Evolutionary conservation across 2,888 invertebrate genomes (phyloP).

Genomic region (Hypomecis punctinalis): DNA sequence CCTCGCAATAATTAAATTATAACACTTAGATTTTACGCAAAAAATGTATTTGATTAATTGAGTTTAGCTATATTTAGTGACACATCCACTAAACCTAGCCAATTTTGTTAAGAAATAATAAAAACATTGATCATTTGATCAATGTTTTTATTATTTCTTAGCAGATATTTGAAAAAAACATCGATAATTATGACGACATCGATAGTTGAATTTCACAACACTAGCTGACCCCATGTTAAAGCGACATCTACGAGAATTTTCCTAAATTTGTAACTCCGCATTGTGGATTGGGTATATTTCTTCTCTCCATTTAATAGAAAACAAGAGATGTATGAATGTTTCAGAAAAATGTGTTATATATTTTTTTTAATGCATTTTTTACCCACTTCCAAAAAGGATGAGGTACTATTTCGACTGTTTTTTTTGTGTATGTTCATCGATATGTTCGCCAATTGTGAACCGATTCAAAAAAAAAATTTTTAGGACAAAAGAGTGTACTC

Average conservation of each 20-base stretch:
- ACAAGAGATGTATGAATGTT: background rate
- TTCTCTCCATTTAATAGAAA: background rate
- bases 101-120: background rate
- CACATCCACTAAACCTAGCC: background rate
- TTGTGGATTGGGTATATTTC: slow-evolving; percentile 3
- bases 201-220: slow-evolving; percentile 27
- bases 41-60: background rate
- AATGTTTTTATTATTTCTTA: too few relatives aligned
- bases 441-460: too few relatives aligned
- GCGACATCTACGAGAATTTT: slow-evolving; percentile 26
- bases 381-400: too few relatives aligned
- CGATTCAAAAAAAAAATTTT: too few relatives aligned
- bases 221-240: slow-evolving; percentile 24
- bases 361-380: too few relatives aligned
- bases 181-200: slow-evolving; percentile 32
- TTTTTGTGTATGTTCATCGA: too few relatives aligned
- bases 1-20: background rate
- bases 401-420: too few relatives aligned
- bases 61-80: too few relatives aligned
- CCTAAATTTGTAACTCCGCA: slow-evolving; percentile 3
- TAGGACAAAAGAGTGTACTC: too few relatives aligned
- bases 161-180: slow-evolving; percentile 1
- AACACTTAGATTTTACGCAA: background rate
- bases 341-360: background rate
- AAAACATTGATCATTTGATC: too few relatives aligned